Percentiles rank a stretch among this genome's conserved stretches.
These are phyloP conservation scores for Capromys pilorides DNA, from an alignment of 2,797 vertebrate species.

Conservation along the genomic window DNA sequence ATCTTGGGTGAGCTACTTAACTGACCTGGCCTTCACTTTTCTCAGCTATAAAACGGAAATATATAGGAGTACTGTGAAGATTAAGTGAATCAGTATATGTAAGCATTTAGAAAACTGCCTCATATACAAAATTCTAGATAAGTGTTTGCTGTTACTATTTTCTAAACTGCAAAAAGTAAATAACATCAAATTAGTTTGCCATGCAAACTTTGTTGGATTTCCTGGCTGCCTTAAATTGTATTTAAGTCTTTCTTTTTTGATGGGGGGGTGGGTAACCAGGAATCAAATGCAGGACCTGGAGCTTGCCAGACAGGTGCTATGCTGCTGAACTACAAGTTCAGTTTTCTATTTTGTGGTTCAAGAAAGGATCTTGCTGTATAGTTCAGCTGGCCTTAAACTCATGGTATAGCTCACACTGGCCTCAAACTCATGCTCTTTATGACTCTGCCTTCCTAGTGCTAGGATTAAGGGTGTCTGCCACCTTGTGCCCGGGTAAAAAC, in stretches of 20 bases:
- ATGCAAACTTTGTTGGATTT: constrained; percentile 37
- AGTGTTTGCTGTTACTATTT: constrained; percentile 12
- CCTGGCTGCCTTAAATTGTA: background rate
- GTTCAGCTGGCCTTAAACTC: background rate
- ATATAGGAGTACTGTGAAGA: background rate
- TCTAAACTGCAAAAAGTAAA: constrained; percentile 29
- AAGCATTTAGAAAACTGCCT: background rate
- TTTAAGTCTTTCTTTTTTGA: constrained; percentile 16
- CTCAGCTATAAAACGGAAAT: constrained; percentile 44
- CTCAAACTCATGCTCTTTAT: background rate
- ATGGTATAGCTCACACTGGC: background rate
- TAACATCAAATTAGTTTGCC: constrained; percentile 3
- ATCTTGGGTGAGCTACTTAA: background rate
- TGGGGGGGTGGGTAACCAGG: too few relatives aligned
- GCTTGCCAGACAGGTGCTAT: too few relatives aligned
- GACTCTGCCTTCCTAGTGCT: background rate
- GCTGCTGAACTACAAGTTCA: background rate
- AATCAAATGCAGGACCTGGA: too few relatives aligned
- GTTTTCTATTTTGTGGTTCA: background rate
- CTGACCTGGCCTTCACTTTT: background rate
- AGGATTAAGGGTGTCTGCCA: background rate
- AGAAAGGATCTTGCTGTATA: background rate
- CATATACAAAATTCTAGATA: background rate
- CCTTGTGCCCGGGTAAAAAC: background rate
- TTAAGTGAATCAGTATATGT: background rate